Evolutionary conservation across 2,797 vertebrate species (phyloP).

Genomic region (Odontamblyopus lacepedii): DNA sequence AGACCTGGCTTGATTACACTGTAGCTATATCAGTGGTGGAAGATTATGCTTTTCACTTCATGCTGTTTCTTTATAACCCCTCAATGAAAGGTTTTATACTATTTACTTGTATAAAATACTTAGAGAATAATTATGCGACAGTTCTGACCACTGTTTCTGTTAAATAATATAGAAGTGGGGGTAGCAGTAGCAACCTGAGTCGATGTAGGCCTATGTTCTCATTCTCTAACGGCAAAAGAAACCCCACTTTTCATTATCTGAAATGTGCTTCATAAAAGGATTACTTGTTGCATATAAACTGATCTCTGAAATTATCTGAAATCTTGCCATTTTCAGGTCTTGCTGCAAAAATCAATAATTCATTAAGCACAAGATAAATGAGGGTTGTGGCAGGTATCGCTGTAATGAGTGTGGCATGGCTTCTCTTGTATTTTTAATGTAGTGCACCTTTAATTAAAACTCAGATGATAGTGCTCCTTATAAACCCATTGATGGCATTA

Average conservation of each 20-base stretch:
- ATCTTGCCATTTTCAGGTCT: slow-evolving; percentile 9
- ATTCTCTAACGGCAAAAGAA: neutral
- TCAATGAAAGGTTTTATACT: neutral
- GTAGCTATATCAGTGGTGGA: slow-evolving; percentile 11
- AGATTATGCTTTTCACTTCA: neutral
- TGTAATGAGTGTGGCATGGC: slow-evolving; percentile 5
- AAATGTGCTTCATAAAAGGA: slow-evolving; percentile 12
- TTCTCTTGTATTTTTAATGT: slow-evolving; percentile 36
- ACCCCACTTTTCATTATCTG: neutral
- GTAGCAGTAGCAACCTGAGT: neutral
- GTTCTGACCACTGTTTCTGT: neutral
- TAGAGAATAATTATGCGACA: neutral
- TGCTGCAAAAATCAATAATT: slow-evolving; percentile 29
- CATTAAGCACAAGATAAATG: slow-evolving; percentile 24
- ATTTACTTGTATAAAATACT: neutral
- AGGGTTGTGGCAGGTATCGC: neutral
- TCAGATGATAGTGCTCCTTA: slow-evolving; percentile 34
- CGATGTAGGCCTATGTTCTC: neutral
- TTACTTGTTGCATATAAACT: slow-evolving; percentile 16
- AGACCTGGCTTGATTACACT: slow-evolving; percentile 42
- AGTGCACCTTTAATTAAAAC: slow-evolving; percentile 47
- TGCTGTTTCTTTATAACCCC: neutral
- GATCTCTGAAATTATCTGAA: slow-evolving; percentile 7
- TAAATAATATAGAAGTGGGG: neutral
- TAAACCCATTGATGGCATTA: slow-evolving; percentile 47